Evolutionary conservation across 2,888 invertebrate genomes (phyloP), one percentile per base, ranked within the genome.

Genomic region (Scaptomyza parva): DNA sequence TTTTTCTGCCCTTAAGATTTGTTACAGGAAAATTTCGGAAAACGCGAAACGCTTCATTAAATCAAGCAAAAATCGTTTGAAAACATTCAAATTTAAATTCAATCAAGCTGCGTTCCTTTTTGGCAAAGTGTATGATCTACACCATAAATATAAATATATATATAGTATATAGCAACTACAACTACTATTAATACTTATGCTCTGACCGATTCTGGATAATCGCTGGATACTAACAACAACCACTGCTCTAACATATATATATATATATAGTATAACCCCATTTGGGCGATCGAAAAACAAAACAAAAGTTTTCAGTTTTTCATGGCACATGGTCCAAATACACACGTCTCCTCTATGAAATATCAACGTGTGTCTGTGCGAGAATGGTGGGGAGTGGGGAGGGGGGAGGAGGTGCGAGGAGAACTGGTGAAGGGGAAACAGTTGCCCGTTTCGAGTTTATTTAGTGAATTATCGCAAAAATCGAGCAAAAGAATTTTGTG

Each of bases 381-480:
- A 9, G 39, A 12, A 18, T 8, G 14, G 24, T 6, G 22, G 35
- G 37, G 3, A 3, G 7, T n/a, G 30, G n/a, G 6, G 12, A 4
- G 4, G 17, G 4, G n/a, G 22, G 20, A 20, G 40, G 61, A 1
- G 1, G 48, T 11, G 0, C 18, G 2, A 26, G 1, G 28, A 30
- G 2, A 2, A 5, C n/a, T n/a, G n/a, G n/a, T n/a, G n/a, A n/a
- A n/a, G 14, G 55, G 17, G 45, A 30, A 75, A 64, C 64, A 54
- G 57, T 73, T 73, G 75, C 70, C 70, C 69, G 57, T 44, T 51
- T 65, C 53, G 50, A 62, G 76, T 81, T 81, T 71, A 84, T 84
- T 80, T 80, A 65, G 76, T 81, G 69, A 81, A 78, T 70, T 77
- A 80, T 82, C 64, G 69, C 59, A 70, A 70, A 78, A 71, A 65